These are phyloP conservation scores for Gavia stellata DNA, from an alignment of 2,113 vertebrate genomes.

Conservation along the genomic window DNA sequence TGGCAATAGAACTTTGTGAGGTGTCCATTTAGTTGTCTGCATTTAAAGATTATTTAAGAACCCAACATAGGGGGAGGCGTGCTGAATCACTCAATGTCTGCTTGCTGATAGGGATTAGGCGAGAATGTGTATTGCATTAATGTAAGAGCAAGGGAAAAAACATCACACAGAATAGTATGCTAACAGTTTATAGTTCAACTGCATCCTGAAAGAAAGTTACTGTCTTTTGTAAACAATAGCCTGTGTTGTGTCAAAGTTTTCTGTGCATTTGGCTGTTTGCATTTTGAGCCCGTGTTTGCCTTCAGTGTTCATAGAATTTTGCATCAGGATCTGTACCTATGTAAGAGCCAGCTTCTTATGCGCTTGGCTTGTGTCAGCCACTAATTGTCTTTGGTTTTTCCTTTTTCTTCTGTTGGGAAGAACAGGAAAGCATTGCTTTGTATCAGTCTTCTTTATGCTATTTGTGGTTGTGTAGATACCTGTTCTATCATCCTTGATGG, in stretches of 20 bases:
- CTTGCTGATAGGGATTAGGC: neutral
- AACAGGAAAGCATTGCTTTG: neutral
- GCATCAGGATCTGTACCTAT: neutral
- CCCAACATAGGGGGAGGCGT: neutral
- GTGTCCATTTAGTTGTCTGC: neutral
- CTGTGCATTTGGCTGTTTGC: neutral
- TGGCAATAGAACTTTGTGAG: neutral
- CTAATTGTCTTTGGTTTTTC: neutral
- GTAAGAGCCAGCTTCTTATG: neutral
- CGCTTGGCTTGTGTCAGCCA: neutral
- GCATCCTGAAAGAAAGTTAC: neutral
- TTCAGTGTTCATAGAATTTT: neutral
- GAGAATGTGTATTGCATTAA: neutral
- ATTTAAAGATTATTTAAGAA: neutral
- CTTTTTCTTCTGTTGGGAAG: neutral
- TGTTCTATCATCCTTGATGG: neutral
- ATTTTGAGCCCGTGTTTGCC: neutral
- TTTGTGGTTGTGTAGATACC: neutral
- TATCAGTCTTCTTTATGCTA: neutral
- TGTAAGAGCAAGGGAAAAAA: neutral
- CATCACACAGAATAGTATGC: neutral
- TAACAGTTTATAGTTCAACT: neutral
- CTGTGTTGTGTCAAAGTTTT: neutral
- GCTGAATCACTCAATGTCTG: neutral
- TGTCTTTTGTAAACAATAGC: neutral